A percentile compares a stretch with the other conserved stretches of the same genome.
Evolutionary conservation across 2,797 vertebrate species (phyloP).

Genomic region (Prunella strophiata): DNA sequence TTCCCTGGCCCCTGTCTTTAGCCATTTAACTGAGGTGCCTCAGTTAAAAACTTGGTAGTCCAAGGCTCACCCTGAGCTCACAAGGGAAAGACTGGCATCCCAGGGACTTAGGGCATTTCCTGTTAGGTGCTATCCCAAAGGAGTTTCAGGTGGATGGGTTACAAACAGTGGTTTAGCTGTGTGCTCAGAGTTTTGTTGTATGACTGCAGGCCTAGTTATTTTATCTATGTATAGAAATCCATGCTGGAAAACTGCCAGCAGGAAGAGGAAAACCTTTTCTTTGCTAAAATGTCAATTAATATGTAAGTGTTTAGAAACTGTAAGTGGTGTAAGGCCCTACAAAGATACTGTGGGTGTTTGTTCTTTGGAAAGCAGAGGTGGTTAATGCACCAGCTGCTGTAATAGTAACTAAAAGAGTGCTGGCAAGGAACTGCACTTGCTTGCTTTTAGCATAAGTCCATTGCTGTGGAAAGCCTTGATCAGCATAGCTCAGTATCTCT

Average conservation of each 20-base stretch:
- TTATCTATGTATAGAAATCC: neutral
- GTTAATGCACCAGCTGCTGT: neutral
- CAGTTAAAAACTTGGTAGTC: neutral
- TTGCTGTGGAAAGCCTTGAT: neutral
- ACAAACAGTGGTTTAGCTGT: neutral
- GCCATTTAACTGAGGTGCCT: neutral
- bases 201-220: neutral
- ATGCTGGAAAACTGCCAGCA: neutral
- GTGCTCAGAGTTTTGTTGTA: neutral
- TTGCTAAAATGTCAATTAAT: neutral
- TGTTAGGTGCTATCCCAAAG: neutral
- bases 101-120: neutral
- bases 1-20: neutral
- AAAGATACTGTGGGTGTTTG: neutral
- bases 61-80: neutral
- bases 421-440: neutral
- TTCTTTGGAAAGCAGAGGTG: neutral
- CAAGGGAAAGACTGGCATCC: neutral
- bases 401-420: neutral
- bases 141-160: neutral
- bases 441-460: neutral
- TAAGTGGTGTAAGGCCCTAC: neutral
- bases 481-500: neutral
- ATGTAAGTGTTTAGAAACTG: neutral
- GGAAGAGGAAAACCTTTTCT: neutral